These are phyloP conservation scores for Hipposideros larvatus DNA, from an alignment of 2,797 vertebrate genomes.

Conservation along the genomic window DNA sequence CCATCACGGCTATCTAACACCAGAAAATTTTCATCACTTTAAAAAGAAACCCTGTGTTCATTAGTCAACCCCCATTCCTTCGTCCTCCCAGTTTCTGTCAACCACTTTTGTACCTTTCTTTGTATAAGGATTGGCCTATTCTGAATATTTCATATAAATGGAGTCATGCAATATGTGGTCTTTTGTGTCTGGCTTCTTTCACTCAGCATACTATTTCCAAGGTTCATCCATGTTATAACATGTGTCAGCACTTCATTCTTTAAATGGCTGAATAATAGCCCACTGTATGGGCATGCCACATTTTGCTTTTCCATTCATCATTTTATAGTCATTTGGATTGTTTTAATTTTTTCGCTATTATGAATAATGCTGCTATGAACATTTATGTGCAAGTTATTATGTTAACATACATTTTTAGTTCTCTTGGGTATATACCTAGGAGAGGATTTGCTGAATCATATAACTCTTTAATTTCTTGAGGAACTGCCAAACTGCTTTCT, in stretches of 20 bases:
- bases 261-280: constrained; percentile 42
- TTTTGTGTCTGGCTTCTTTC: constrained; percentile 60
- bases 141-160: constrained; percentile 37
- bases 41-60: not conserved
- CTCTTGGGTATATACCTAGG: not conserved
- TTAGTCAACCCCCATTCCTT: not conserved
- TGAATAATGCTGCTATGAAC: constrained; percentile 27
- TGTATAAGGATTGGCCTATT: constrained; percentile 47
- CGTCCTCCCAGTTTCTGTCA: not conserved
- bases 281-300: not conserved
- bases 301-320: constrained; percentile 33
- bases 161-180: constrained; percentile 20
- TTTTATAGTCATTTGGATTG: constrained; percentile 8
- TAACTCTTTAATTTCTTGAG: constrained; percentile 54
- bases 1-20: constrained; percentile 6
- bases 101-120: not conserved
- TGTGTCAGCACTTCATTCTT: constrained; percentile 39
- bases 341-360: constrained; percentile 45
- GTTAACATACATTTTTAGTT: constrained; percentile 36
- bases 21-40: constrained; percentile 48
- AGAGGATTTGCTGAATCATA: constrained; percentile 3
- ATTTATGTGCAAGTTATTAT: constrained; percentile 11
- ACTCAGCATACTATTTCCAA: not conserved
- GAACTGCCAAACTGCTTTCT: constrained; percentile 3
- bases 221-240: constrained; percentile 38